Percentiles rank a stretch among this genome's conserved stretches.
Conservation (phyloP, 2,888 invertebrate genomes). For the Belgica antarctica region DNA sequence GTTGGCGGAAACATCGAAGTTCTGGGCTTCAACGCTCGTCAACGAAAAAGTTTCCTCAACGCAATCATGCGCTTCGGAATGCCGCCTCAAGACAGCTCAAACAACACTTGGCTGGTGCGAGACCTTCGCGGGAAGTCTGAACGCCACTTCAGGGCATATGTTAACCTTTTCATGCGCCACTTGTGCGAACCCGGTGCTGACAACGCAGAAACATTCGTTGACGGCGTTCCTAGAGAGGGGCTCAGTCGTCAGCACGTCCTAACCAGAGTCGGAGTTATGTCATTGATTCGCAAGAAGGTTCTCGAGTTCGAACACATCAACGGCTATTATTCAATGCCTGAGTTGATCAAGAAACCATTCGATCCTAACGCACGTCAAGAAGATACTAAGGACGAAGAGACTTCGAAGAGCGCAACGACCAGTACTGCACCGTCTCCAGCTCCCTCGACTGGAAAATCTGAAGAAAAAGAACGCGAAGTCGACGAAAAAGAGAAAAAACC, state of each 20-base stretch:
- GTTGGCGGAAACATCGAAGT: slow-evolving; percentile 99
- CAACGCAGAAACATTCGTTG: slow-evolving; percentile 94
- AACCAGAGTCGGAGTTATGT: slow-evolving; percentile 99
- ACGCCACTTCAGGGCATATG: slow-evolving; percentile 97
- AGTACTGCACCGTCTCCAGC: slow-evolving; percentile 72
- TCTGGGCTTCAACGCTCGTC: slow-evolving; percentile 96
- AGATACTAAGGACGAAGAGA: slow-evolving; percentile 50
- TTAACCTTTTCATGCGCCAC: slow-evolving; percentile 98
- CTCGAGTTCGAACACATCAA: slow-evolving; percentile 99
- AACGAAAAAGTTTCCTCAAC: slow-evolving; percentile 97
- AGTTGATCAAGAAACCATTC: slow-evolving; percentile 80
- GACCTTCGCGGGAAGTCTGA: slow-evolving; percentile 97
- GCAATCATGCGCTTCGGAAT: slow-evolving; percentile 99
- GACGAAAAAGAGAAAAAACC: slow-evolving; percentile 52
- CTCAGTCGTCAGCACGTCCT: slow-evolving; percentile 95
- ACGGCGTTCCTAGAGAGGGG: slow-evolving; percentile 97
- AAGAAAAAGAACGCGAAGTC: slow-evolving; percentile 50
- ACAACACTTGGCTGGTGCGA: slow-evolving; percentile 97
- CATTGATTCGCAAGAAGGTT: slow-evolving; percentile 96
- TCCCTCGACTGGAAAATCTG: slow-evolving; percentile 55
- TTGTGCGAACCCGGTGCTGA: slow-evolving; percentile 99
- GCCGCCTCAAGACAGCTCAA: slow-evolving; percentile 99
- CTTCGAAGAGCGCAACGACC: slow-evolving; percentile 59
- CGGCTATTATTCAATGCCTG: slow-evolving; percentile 96
- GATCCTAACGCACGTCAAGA: slow-evolving; percentile 61